Evolutionary conservation across 2,888 invertebrate genomes (phyloP).

Genomic region (Sarcophaga caerulescens): DNA sequence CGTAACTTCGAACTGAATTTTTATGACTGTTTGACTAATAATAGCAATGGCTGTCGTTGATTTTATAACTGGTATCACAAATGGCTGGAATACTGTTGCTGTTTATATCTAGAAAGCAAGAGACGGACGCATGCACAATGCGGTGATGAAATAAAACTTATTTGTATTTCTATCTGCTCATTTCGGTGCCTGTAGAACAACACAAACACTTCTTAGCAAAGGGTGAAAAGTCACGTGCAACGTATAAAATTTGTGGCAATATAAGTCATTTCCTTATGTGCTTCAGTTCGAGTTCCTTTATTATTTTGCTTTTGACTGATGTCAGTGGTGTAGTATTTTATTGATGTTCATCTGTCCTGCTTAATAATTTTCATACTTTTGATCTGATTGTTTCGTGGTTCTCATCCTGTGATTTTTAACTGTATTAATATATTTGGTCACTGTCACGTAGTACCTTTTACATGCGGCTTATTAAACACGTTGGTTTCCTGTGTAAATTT

Average conservation of each 20-base stretch:
- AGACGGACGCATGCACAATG: too few relatives aligned
- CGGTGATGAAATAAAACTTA: too few relatives aligned
- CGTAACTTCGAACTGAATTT: slow-evolving; percentile 48
- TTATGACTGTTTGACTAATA: slow-evolving; percentile 28
- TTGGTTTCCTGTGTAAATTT: too few relatives aligned
- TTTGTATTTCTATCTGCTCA: too few relatives aligned
- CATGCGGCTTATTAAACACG: background rate
- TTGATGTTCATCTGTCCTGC: background rate
- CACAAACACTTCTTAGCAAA: slow-evolving; percentile 27
- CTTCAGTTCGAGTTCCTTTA: background rate
- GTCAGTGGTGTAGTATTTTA: background rate
- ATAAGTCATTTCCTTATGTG: slow-evolving; percentile 38
- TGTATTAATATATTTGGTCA: slow-evolving; percentile 8
- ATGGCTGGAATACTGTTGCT: background rate
- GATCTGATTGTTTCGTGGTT: too few relatives aligned
- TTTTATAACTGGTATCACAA: background rate
- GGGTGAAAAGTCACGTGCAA: slow-evolving; percentile 62
- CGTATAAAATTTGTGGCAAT: slow-evolving; percentile 63
- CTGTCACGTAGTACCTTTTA: slow-evolving; percentile 55
- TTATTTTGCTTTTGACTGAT: background rate
- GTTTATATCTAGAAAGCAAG: background rate
- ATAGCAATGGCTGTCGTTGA: background rate
- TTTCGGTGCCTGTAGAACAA: too few relatives aligned
- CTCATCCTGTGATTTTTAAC: background rate
- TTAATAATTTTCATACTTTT: too few relatives aligned